Evolutionary conservation across 2,113 vertebrate species (phyloP).

Genomic region (Microtus ochrogaster): DNA sequence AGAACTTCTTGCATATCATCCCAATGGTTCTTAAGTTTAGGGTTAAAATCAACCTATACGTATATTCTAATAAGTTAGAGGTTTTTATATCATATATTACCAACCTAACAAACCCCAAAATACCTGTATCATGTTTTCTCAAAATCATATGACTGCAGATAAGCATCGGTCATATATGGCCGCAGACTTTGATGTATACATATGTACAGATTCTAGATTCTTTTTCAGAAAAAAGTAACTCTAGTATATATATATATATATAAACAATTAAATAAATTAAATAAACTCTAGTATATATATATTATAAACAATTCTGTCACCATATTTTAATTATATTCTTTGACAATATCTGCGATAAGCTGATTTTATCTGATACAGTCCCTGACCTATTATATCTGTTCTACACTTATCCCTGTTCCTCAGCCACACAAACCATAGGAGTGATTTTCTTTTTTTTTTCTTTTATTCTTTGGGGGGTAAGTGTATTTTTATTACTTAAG

Average conservation of each 20-base stretch:
- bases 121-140: not conserved
- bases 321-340: not conserved
- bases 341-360: not conserved
- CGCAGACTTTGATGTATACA: not conserved
- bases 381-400: not conserved
- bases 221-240: not conserved
- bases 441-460: too few species aligned
- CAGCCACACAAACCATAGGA: too few species aligned
- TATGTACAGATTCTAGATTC: too few species aligned
- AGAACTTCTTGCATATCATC: not conserved
- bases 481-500: not conserved
- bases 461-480: not conserved
- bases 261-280: too few species aligned
- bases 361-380: not conserved
- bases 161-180: not conserved
- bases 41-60: too few species aligned
- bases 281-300: too few species aligned
- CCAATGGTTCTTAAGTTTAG: not conserved
- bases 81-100: not conserved
- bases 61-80: not conserved
- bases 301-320: too few species aligned
- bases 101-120: not conserved
- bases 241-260: not conserved
- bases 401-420: not conserved
- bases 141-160: not conserved